These are phyloP conservation scores for Pagrus major DNA, from an alignment of 2,113 vertebrate species.

Conservation along the genomic window DNA sequence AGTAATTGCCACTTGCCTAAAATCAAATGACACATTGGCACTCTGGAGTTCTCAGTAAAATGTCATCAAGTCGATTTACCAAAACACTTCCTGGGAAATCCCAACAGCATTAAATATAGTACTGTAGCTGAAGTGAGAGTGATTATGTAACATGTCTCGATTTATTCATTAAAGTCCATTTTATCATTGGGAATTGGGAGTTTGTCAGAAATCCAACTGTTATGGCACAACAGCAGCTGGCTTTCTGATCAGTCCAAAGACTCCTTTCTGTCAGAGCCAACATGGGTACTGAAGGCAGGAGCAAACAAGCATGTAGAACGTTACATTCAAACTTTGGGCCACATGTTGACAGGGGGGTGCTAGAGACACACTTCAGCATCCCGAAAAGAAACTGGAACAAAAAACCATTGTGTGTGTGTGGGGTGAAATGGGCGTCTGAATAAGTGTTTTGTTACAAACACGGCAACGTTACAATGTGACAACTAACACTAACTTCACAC, in stretches of 20 bases:
- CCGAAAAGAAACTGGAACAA: neutral
- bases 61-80: slow-evolving; percentile 15
- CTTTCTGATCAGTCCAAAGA: slow-evolving; percentile 2
- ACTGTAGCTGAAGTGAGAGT: neutral
- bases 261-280: neutral
- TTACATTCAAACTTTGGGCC: too few relatives aligned
- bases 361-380: neutral
- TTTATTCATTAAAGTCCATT: slow-evolving; percentile 45
- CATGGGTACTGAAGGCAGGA: neutral
- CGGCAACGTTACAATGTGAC: too few relatives aligned
- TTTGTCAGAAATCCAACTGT: slow-evolving; percentile 22
- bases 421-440: neutral
- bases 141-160: slow-evolving; percentile 37
- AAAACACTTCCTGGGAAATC: slow-evolving; percentile 37
- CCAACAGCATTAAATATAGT: slow-evolving; percentile 3
- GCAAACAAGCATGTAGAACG: too few relatives aligned
- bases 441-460: too few relatives aligned
- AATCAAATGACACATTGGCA: slow-evolving; percentile 9
- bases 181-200: slow-evolving; percentile 34
- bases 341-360: neutral
- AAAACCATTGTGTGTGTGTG: neutral
- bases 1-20: neutral
- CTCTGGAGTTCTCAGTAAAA: neutral
- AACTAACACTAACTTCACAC: too few relatives aligned
- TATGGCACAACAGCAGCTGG: neutral